Conservation (phyloP, 1,140 invertebrate genomes). For the Belonocnema kinseyi region DNA sequence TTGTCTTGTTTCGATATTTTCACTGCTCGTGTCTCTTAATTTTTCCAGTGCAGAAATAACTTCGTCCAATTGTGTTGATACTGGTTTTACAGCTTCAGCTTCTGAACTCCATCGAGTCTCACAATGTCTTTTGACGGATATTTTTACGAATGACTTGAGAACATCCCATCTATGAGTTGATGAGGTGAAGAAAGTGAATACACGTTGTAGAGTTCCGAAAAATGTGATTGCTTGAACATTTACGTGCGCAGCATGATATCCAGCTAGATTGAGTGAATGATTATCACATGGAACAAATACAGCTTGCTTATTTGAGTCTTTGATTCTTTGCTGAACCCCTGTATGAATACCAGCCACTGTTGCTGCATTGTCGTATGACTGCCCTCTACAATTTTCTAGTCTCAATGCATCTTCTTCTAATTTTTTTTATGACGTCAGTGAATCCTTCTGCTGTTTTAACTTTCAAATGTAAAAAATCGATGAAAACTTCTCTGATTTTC, state of each 20-base stretch:
- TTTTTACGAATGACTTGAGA: slow-evolving; percentile 44
- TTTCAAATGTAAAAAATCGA: slow-evolving; percentile 42
- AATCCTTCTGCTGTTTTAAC: slow-evolving; percentile 43
- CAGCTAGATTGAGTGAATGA: too few relatives aligned
- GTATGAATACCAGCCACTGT: slow-evolving; percentile 62
- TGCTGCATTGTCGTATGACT: slow-evolving; percentile 65
- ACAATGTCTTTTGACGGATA: slow-evolving; percentile 48
- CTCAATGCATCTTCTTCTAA: slow-evolving; percentile 40
- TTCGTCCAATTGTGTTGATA: too few relatives aligned
- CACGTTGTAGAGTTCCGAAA: too few relatives aligned
- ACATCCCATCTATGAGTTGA: slow-evolving; percentile 46
- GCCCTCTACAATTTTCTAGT: slow-evolving; percentile 54
- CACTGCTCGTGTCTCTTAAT: too few relatives aligned
- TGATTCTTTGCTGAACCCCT: slow-evolving; percentile 55
- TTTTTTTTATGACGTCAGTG: slow-evolving; percentile 43
- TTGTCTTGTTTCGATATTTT: too few relatives aligned
- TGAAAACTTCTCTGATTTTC: slow-evolving; percentile 46
- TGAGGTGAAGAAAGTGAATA: too few relatives aligned
- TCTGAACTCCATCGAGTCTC: slow-evolving; percentile 48
- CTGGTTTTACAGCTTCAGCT: slow-evolving; percentile 37
- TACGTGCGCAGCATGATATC: too few relatives aligned
- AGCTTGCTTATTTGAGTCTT: slow-evolving; percentile 40
- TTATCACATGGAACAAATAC: slow-evolving; percentile 38
- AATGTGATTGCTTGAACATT: too few relatives aligned
- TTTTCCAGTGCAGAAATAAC: too few relatives aligned